Percentiles rank a stretch among this genome's conserved stretches.
Evolutionary conservation across 1,140 invertebrate species (phyloP).

Genomic region (Tetramorium parvispinum): DNA sequence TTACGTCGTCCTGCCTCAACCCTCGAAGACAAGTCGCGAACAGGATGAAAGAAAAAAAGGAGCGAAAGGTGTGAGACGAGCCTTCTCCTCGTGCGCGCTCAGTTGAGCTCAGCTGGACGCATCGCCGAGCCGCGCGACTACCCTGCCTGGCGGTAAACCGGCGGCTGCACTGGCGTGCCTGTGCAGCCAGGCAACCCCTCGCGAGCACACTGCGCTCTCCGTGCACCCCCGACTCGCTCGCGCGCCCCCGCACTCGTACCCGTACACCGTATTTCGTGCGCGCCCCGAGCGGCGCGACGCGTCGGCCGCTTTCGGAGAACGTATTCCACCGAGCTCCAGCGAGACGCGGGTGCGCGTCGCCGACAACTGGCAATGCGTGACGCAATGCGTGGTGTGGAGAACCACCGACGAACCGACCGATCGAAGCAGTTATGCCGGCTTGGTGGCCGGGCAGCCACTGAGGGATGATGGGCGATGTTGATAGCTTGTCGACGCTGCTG

Average conservation of each 20-base stretch:
- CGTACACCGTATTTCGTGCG: constrained; percentile 37
- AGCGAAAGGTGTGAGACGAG: constrained; percentile 22
- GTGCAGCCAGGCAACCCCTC: constrained; percentile 63
- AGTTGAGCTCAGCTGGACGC: constrained; percentile 64
- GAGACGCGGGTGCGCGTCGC: background rate
- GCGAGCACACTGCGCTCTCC: constrained; percentile 52
- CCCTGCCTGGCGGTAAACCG: constrained; percentile 62
- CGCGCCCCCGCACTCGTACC: constrained; percentile 35
- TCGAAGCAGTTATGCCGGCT: constrained; percentile 81
- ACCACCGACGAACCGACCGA: constrained; percentile 45
- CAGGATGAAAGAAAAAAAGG: background rate
- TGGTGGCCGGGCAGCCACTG: constrained; percentile 85
- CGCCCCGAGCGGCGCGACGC: constrained; percentile 39
- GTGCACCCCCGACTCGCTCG: constrained; percentile 49
- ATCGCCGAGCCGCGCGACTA: constrained; percentile 66
- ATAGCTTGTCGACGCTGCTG: constrained; percentile 65
- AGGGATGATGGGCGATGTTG: constrained; percentile 69
- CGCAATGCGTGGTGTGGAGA: constrained; percentile 67
- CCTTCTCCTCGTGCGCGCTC: constrained; percentile 60
- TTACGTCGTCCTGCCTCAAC: constrained; percentile 45
- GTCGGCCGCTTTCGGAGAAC: constrained; percentile 38
- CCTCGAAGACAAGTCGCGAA: background rate
- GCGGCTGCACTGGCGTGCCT: constrained; percentile 71
- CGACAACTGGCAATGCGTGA: constrained; percentile 47
- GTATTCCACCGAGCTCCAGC: background rate